Conservation (phyloP, 1,140 invertebrate species). For the Sarcophaga bullata region DNA sequence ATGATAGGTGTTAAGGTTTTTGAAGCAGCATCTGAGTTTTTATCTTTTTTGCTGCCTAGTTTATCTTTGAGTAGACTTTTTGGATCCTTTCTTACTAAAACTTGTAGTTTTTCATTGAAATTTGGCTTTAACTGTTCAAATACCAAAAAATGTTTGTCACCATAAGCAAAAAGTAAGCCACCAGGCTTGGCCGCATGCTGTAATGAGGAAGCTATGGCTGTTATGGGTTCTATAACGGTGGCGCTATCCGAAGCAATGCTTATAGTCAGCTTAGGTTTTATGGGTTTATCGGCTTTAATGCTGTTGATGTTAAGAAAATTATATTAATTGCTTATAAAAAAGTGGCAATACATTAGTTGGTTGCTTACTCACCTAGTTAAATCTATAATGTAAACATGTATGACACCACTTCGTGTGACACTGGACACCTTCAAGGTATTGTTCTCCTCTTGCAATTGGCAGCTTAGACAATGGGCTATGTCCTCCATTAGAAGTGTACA, state of each 20-base stretch:
- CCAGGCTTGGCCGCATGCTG: constrained; percentile 62
- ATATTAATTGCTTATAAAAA: background rate
- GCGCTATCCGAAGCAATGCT: constrained; percentile 73
- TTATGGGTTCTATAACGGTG: constrained; percentile 68
- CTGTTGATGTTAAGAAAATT: constrained; percentile 42
- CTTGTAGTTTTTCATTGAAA: constrained; percentile 69
- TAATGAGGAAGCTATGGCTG: constrained; percentile 67
- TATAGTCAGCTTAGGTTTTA: constrained; percentile 78
- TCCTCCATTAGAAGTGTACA: constrained; percentile 76
- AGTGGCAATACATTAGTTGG: background rate
- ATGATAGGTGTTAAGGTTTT: constrained; percentile 68
- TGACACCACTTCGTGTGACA: constrained; percentile 77
- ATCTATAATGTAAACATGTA: constrained; percentile 75
- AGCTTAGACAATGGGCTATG: constrained; percentile 70
- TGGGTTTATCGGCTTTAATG: constrained; percentile 73
- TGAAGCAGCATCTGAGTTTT: constrained; percentile 53
- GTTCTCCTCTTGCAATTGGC: constrained; percentile 66
- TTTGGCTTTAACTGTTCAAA: constrained; percentile 76
- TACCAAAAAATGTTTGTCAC: constrained; percentile 67
- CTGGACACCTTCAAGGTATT: constrained; percentile 70
- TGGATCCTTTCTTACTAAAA: constrained; percentile 69
- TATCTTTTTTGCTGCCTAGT: constrained; percentile 57
- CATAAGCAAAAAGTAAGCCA: constrained; percentile 70
- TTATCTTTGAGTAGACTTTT: constrained; percentile 54
- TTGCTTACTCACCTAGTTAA: constrained; percentile 16